These are phyloP conservation scores for Epirrhoe alternata DNA, from an alignment of 2,888 invertebrate species.

Conservation along the genomic window DNA sequence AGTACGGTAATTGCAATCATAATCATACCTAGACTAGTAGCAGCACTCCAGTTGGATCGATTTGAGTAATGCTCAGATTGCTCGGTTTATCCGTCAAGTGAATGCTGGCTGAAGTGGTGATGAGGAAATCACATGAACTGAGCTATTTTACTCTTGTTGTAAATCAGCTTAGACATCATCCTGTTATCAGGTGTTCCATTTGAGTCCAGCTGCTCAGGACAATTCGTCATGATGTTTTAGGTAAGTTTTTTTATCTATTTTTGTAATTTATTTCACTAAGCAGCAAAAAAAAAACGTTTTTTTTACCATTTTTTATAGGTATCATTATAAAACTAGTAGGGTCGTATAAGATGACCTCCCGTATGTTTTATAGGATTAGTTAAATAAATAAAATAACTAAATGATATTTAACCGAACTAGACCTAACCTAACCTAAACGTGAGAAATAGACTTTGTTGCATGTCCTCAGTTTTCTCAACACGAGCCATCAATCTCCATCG, in stretches of 20 bases:
- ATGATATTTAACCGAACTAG: not conserved
- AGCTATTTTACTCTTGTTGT: not conserved
- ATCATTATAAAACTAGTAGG: too few relatives aligned
- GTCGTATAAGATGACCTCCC: too few relatives aligned
- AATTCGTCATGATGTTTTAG: too few relatives aligned
- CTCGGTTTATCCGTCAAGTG: constrained; percentile 12
- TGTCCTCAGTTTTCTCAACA: constrained; percentile 4
- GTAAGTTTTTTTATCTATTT: too few relatives aligned
- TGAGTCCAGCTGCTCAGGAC: too few relatives aligned
- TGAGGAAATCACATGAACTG: constrained; percentile 1
- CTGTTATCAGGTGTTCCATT: too few relatives aligned
- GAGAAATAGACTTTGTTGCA: not conserved
- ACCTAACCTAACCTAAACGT: not conserved
- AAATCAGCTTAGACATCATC: not conserved
- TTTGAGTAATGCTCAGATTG: constrained; percentile 9
- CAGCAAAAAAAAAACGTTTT: not conserved
- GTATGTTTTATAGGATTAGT: too few relatives aligned
- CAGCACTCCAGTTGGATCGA: constrained; percentile 14
- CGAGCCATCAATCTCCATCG: constrained; percentile 29
- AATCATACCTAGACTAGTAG: constrained; percentile 2
- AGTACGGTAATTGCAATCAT: too few relatives aligned
- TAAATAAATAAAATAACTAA: not conserved
- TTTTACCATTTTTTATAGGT: too few relatives aligned
- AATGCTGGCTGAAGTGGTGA: not conserved
- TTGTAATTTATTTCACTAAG: too few relatives aligned